Evolutionary conservation across 1,140 invertebrate species (phyloP), one percentile per base, ranked within the genome.

Genomic region (Caerostris darwini): DNA sequence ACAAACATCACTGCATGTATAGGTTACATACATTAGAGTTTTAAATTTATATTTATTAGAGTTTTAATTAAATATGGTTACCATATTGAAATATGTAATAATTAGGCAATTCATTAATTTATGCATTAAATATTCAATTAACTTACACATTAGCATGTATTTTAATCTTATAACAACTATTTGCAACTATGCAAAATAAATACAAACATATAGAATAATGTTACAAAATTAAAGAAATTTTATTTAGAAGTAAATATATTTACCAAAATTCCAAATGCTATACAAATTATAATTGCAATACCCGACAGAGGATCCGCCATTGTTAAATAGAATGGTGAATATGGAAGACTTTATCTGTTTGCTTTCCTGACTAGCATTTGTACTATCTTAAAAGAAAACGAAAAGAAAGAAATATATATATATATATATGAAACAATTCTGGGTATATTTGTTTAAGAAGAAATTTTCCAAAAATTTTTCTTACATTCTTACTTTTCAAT

Each of bases 261-360:
- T 89, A 94, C 94, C 67, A 94, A 88, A 92, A 94, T 57, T 54
- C 94, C 94, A 92, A 94, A 94, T 61, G 94, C 94, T 87, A 94
- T 94, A 50, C 94, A 94, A 34, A 94, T 94, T 54, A 94, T 94
- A 81, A 94, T 87, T 54, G 94, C 89, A 64, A 94, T 81, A 7
- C 94, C 94, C 81, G 94, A 94, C 6, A 94, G 54, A 50, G 82
- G 85, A 92, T 94, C 94, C 58, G 83, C 90, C 94, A 94, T 94
- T 3, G 14, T 67, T 50, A 53, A 5, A 50, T 34, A 77, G 53
- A 77, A 77, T 53, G 71, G 50, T 53, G 10, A 12, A 14, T 12
- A 53, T 77, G 71, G 61, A 64, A 64, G 61, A 64, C 61, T 34
- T 34, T 34, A 34, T 34, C 34, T 34, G 17, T 64, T 64, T 64